Evolutionary conservation across 1,140 invertebrate genomes (phyloP), one percentile per base, ranked within the genome.

Genomic region (Pachypeltis micranthus): DNA sequence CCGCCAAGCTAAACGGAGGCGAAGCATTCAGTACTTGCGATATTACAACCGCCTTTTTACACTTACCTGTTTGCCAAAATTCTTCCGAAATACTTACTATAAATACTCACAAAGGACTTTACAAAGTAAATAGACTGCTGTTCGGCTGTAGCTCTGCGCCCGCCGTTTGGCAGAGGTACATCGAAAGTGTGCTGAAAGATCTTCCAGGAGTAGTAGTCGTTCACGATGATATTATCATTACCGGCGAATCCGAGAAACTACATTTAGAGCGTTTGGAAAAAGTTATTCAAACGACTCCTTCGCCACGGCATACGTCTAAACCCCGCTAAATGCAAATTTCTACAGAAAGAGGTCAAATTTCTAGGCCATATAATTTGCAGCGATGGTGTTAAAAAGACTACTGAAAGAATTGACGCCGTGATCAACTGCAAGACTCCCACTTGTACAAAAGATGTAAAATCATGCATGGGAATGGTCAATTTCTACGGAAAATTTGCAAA

Each of bases 91-190:
- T 51, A 7, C 47, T 51, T 3, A 51, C 47, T 16, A 51, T 51
- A 10, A 51, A 51, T 51, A 51, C 47, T 4, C 47, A 51, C 19
- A 51, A 21, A 51, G 47, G 47, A 10, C 19, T 51, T 4, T 51
- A 51, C 21, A 51, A 51, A 51, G 47, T 51, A 10, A 51, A 51
- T 21, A 7, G 47, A 51, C 21, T 51, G 7, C 23, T 51, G 21
- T 51, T 51, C 23, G 47, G 47, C 7, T 51, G 47, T 21, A 51
- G 47, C 21, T 51, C 47, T 4, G 47, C 47, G 3, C 47, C 47
- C 4, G 47, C 47, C 4, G 47, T 51, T 51, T 51, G 47, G 47
- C 47, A 51, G 23, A 51, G 47, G 47, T 51, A 51, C 47, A 51
- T 51, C 7, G 47, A 51, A 7, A 21, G 47, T 21, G 47, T 51